phyloP scores from a whole-genome alignment of 2,113 vertebrate genomes.

The Rhagologus leucostigma region DNA sequence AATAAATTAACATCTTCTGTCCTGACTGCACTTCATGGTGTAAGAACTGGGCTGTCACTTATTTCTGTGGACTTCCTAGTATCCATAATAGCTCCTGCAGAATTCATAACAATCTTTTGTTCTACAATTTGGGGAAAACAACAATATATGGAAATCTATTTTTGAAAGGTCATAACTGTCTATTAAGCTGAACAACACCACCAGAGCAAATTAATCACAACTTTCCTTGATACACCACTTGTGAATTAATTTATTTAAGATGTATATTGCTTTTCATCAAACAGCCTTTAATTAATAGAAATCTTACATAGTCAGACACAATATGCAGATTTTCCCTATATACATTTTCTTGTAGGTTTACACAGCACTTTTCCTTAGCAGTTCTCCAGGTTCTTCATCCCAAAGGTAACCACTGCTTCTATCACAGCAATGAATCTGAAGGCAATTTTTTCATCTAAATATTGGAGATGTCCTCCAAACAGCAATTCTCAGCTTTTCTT shows the following conservation, averaged over 20 bases:
- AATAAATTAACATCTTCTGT: not conserved
- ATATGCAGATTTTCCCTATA: not conserved
- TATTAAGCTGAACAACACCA: not conserved
- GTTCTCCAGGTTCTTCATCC: not conserved
- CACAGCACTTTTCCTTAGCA: not conserved
- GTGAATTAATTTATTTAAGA: not conserved
- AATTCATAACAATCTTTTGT: not conserved
- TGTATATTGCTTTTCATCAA: not conserved
- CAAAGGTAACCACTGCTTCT: fast-evolving
- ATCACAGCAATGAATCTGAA: not conserved
- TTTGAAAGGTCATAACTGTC: not conserved
- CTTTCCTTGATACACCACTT: not conserved
- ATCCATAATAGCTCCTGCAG: not conserved
- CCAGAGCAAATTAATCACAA: not conserved
- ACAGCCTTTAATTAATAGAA: not conserved
- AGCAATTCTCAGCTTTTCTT: not conserved
- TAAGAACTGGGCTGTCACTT: not conserved
- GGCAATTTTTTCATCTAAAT: not conserved
- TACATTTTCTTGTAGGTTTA: not conserved
- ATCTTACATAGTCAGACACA: not conserved
- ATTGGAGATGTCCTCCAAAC: not conserved
- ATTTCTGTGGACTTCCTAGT: not conserved
- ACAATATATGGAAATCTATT: not conserved
- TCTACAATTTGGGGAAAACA: not conserved
- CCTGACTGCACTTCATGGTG: not conserved